Evolutionary conservation across 2,797 vertebrate species (phyloP).

Genomic region (Coluber constrictor): DNA sequence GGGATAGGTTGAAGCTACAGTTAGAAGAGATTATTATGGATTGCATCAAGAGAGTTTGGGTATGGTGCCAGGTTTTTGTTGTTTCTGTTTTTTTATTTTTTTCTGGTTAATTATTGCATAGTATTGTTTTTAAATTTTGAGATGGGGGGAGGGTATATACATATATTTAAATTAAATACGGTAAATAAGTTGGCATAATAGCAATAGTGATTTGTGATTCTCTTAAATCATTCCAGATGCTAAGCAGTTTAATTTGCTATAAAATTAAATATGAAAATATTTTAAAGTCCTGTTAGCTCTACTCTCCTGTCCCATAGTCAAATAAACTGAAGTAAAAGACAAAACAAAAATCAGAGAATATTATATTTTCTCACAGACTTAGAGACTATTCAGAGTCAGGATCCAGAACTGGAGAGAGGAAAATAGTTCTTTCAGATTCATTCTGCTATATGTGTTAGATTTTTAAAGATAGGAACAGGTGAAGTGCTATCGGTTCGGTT

Average conservation of each 20-base stretch:
- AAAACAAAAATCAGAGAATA: neutral
- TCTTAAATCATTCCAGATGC: neutral
- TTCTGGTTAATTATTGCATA: too few species aligned
- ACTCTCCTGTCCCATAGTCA: neutral
- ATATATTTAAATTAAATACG: neutral
- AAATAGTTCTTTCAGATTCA: neutral
- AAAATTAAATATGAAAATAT: neutral
- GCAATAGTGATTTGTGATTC: neutral
- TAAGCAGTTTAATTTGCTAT: neutral
- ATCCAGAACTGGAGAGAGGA: neutral
- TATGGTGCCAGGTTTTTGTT: too few species aligned
- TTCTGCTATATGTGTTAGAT: neutral
- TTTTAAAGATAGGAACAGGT: neutral
- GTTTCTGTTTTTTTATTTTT: too few species aligned
- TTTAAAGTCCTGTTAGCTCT: neutral
- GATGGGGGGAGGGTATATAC: neutral
- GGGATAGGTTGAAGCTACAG: too few species aligned
- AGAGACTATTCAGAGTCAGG: neutral
- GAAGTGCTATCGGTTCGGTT: too few species aligned
- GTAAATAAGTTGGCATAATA: neutral
- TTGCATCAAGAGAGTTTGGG: too few species aligned
- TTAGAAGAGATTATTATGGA: too few species aligned
- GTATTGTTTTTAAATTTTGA: neutral
- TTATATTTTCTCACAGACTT: neutral
- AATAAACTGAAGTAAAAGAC: neutral